phyloP scores from a whole-genome alignment of 2,888 invertebrate genomes.

The Drosophila cognata region DNA sequence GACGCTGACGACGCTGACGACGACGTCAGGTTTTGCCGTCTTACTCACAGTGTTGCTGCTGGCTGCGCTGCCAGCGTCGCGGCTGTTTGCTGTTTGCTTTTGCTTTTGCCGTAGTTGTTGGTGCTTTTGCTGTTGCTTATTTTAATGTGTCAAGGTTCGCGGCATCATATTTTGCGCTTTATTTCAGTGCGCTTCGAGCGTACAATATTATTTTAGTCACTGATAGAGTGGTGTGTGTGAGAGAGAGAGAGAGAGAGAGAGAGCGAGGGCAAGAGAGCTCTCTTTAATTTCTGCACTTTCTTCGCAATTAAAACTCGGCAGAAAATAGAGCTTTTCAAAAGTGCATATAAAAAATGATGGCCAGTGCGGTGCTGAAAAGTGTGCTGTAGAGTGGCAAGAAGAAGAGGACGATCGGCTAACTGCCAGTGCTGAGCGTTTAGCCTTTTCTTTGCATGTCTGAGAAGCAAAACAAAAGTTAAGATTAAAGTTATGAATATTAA shows the following conservation, averaged over 20 bases:
- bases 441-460: not conserved
- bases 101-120: conserved; percentile 7
- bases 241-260: not conserved
- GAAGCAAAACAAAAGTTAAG: not conserved
- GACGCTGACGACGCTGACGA: conserved; percentile 20
- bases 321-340: not conserved
- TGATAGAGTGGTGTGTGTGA: not conserved
- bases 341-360: not conserved
- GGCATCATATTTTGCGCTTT: conserved; percentile 80
- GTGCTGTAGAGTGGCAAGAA: not conserved
- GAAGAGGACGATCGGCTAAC: not conserved
- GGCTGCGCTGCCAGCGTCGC: conserved; percentile 32
- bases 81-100: conserved; percentile 27
- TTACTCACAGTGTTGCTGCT: conserved; percentile 52
- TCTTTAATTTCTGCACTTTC: not conserved
- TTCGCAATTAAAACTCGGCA: not conserved
- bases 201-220: conserved; percentile 43
- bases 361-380: not conserved
- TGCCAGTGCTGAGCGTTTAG: not conserved
- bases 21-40: conserved; percentile 50
- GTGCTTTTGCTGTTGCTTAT: conserved; percentile 65
- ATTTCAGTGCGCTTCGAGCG: conserved; percentile 67
- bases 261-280: not conserved
- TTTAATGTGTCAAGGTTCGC: conserved; percentile 83
- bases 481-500: not conserved